Base-by-base conservation (phyloP, 2,888 invertebrate genomes). In the Hetaerina titia region DNA sequence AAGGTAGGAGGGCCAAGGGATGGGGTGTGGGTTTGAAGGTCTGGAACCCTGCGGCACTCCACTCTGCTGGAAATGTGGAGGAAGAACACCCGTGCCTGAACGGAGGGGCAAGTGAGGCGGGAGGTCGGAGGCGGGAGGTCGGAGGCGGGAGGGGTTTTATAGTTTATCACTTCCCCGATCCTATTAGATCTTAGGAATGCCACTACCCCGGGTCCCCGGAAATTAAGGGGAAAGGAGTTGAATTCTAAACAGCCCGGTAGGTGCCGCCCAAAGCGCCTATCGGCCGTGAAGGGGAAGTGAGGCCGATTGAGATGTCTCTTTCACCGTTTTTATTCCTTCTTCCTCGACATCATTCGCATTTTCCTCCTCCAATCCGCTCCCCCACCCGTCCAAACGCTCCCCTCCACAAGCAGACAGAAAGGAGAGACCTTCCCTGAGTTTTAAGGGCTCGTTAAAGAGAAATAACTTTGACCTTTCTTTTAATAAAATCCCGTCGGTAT, bases 141-240 rank as follows among this genome's bases (percentile, higher is more conserved):
- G 45, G 45, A 4, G 81, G 11, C 2, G 81, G 31, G 81, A 31
- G 2, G 25, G n/a, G 31, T 2, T 31, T 81, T 9, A 13, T 81
- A 22, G 81, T 81, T 81, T 81, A 81, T 81, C 81, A 81, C 81
- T 81, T 81, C 81, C 81, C 81, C 81, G 25, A 31, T 25, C n/a
- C 74, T 19, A 25, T 81, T 31, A 31, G 11, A 81, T 25, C 31
- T 81, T 31, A 31, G 25, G 81, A 8, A 81, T 15, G n/a, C 81
- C 31, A 31, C 31, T 81, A 81, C 31, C 74, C 22, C 15, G 31
- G 81, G 22, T 81, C 31, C 31, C 81, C 81, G 81, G 81, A 81
- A 81, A 81, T 81, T 81, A 31, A 81, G 22, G 31, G 7, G 15
- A 15, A 11, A 81, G 81, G n/a, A 11, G 11, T 15, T 9, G 81